phyloP scores from a whole-genome alignment of 92 coral and sea anemone genomes.

The Zoanthus sociatus region DNA sequence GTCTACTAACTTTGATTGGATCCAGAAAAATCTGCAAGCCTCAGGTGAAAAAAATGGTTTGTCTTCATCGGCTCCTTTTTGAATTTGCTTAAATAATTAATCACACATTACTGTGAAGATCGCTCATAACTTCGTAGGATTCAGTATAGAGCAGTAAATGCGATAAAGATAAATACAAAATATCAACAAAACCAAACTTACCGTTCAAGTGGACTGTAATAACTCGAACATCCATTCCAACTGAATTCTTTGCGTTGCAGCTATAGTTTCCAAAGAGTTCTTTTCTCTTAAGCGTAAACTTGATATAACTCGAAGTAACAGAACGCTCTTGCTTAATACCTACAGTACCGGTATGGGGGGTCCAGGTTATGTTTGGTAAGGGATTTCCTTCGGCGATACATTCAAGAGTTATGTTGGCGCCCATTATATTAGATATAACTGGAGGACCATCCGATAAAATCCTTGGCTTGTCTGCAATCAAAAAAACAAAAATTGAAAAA shows the following conservation, averaged over 20 bases:
- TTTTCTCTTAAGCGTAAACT: neutral
- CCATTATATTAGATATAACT: neutral
- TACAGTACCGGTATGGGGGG: neutral
- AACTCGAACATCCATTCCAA: constrained; percentile 1
- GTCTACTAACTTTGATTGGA: too few species aligned
- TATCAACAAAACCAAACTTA: too few species aligned
- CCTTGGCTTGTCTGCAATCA: constrained; percentile 30
- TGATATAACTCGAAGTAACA: neutral
- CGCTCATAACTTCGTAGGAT: too few species aligned
- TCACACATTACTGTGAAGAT: too few species aligned
- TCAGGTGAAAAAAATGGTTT: too few species aligned
- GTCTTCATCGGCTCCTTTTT: too few species aligned
- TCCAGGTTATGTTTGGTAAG: neutral
- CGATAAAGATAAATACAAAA: too few species aligned
- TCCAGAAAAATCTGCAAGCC: too few species aligned
- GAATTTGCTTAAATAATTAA: too few species aligned
- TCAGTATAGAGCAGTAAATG: too few species aligned
- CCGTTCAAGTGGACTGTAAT: neutral
- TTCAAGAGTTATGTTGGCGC: constrained; percentile 22
- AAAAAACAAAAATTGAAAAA: neutral
- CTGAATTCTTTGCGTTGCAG: constrained; percentile 10
- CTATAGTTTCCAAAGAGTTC: constrained; percentile 7
- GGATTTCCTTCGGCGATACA: constrained; percentile 37
- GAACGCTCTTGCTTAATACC: neutral
- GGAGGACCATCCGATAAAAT: neutral